phyloP scores from a whole-genome alignment of 2,797 vertebrate species.

The Halcyon smyrnensis region DNA sequence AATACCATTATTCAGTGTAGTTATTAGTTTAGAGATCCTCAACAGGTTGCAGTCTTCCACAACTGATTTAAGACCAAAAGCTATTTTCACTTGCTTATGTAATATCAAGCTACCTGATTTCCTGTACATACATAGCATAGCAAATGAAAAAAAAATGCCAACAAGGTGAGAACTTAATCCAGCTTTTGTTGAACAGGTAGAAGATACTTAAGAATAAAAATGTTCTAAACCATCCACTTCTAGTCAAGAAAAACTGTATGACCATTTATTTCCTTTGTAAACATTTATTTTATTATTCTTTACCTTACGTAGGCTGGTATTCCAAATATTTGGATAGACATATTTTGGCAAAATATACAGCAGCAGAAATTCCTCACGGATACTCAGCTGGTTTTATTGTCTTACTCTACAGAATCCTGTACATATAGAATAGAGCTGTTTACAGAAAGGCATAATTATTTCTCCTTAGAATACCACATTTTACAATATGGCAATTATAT shows the following conservation, averaged over 20 bases:
- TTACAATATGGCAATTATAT: constrained; percentile 8
- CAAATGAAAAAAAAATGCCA: not conserved
- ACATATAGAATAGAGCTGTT: not conserved
- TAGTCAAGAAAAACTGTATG: not conserved
- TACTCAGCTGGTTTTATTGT: not conserved
- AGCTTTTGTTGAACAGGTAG: not conserved
- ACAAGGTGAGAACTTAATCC: not conserved
- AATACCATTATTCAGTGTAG: not conserved
- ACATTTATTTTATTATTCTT: not conserved
- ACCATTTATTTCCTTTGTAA: not conserved
- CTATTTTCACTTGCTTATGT: not conserved
- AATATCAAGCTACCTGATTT: not conserved
- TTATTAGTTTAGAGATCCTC: not conserved
- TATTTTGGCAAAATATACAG: constrained; percentile 20
- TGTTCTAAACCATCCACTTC: not conserved
- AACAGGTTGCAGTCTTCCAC: not conserved
- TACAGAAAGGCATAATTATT: not conserved
- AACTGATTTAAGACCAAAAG: not conserved
- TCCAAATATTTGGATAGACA: not conserved
- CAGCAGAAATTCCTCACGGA: not conserved
- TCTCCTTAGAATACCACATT: not conserved
- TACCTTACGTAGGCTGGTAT: not conserved
- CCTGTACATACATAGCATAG: not conserved
- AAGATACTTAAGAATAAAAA: constrained; percentile 32
- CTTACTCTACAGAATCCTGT: not conserved